Conservation (phyloP, 2,888 invertebrate species). For the Morpho helenor region DNA sequence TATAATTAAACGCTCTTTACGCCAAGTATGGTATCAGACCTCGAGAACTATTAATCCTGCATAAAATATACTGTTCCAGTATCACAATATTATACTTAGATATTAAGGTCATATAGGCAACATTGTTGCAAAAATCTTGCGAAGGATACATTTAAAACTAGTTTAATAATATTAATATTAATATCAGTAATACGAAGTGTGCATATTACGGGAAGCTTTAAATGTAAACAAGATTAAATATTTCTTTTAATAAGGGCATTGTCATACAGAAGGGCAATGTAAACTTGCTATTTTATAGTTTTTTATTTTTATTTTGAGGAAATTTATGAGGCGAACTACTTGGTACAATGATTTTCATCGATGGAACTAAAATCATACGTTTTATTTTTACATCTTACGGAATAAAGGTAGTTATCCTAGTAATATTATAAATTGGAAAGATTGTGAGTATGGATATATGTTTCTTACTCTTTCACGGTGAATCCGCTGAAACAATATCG, state of each 20-base stretch:
- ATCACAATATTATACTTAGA: background rate
- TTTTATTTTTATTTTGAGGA: background rate
- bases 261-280: too few species aligned
- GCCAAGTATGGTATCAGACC: conserved; percentile 2
- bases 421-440: too few species aligned
- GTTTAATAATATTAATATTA: conserved; percentile 22
- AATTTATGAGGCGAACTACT: too few species aligned
- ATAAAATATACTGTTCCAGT: conserved; percentile 1
- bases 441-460: too few species aligned
- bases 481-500: too few species aligned
- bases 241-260: background rate
- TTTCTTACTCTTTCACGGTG: too few species aligned
- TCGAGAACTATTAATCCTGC: background rate
- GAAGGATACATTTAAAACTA: conserved; percentile 21
- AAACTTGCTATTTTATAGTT: background rate
- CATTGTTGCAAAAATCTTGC: conserved; percentile 22
- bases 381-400: too few species aligned
- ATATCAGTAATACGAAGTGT: conserved; percentile 10
- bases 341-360: too few species aligned
- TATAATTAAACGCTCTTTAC: conserved; percentile 3
- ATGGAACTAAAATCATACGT: too few species aligned
- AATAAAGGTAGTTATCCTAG: too few species aligned
- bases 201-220: conserved; percentile 12
- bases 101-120: conserved; percentile 14
- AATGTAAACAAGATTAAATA: conserved; percentile 1